Evolutionary conservation across 2,888 invertebrate genomes (phyloP), one percentile per base, ranked within the genome.

Genomic region (Drosophila cracens): DNA sequence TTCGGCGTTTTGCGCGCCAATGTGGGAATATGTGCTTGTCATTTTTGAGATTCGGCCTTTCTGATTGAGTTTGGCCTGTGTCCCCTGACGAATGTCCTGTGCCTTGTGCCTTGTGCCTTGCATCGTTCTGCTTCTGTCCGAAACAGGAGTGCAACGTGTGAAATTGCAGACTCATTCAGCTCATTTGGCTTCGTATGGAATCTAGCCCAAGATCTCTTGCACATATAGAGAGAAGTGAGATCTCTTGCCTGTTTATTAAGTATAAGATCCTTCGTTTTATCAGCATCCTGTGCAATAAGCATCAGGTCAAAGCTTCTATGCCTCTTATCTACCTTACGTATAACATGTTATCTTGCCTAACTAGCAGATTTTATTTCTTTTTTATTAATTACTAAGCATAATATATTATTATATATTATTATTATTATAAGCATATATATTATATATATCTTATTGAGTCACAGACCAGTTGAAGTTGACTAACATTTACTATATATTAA

Each of bases 1-100:
- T 36, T 60, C 64, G 34, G 57, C 62, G 43, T 76, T 81, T 83
- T 86, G 70, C 83, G 86, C 83, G 82, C 83, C 82, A 82, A 83
- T 74, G 27, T 58, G 34, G 43, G 18, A 61, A 67, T 46, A 46
- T 59, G 38, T 70, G 58, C 53, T 52, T 54, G 51, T 38, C 38
- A 38, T 18, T 27, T 38, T 38, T 8, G n/a, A 21, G 52, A 43
- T 38, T 61, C 52, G 13, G 21, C 21, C 21, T 21, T 27, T 58
- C 16, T 36, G 34, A 21, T 36, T 60, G 59, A 38, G 56, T 48
- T 25, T 43, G 43, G 25, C 4, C 7, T 25, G 46, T 16, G 46
- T 46, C 16, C 46, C 46, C 5, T 43, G 43, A 11, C 43, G 43
- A 43, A 21, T 38, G 33, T 38, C 29, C 16, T 27, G 33, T 48